phyloP scores from a whole-genome alignment of 2,113 vertebrate species.

The Micronisus gabar region DNA sequence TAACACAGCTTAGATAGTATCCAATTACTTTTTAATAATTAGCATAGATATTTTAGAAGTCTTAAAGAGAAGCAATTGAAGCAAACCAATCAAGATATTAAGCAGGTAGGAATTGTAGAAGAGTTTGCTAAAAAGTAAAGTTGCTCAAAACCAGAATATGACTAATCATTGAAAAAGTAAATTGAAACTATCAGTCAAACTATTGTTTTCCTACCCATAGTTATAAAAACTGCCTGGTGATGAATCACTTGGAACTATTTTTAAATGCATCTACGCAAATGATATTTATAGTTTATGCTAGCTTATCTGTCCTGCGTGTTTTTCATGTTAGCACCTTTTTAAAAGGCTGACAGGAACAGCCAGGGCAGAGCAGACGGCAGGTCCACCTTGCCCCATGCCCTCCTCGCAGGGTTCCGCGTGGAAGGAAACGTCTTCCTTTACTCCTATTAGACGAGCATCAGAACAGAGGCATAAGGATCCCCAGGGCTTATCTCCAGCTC shows the following conservation, averaged over 20 bases:
- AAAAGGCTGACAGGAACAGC: constrained; percentile 47
- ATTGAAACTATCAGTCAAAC: constrained; percentile 38
- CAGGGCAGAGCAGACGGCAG: not conserved
- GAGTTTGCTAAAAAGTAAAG: not conserved
- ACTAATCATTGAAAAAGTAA: not conserved
- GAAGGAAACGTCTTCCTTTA: not conserved
- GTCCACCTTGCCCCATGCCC: not conserved
- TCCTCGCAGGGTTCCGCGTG: rapidly evolving
- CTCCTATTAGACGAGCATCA: not conserved
- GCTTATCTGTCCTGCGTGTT: constrained; percentile 70
- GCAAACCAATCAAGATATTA: not conserved
- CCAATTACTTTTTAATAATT: not conserved
- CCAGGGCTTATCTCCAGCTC: not conserved
- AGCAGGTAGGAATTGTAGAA: not conserved
- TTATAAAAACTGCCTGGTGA: constrained; percentile 65
- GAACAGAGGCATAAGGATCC: not conserved
- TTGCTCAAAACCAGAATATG: not conserved
- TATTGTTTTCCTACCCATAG: constrained; percentile 57
- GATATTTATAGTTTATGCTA: constrained; percentile 73
- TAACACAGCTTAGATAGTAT: not conserved
- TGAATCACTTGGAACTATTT: constrained; percentile 74
- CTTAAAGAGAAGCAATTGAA: not conserved
- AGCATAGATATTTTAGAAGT: not conserved
- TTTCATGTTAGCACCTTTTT: constrained; percentile 67
- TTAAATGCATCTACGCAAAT: constrained; percentile 66